Percentiles rank a stretch among this genome's conserved stretches.
These are phyloP conservation scores for Hestina assimilis DNA, from an alignment of 1,140 invertebrate genomes.

Conservation along the genomic window DNA sequence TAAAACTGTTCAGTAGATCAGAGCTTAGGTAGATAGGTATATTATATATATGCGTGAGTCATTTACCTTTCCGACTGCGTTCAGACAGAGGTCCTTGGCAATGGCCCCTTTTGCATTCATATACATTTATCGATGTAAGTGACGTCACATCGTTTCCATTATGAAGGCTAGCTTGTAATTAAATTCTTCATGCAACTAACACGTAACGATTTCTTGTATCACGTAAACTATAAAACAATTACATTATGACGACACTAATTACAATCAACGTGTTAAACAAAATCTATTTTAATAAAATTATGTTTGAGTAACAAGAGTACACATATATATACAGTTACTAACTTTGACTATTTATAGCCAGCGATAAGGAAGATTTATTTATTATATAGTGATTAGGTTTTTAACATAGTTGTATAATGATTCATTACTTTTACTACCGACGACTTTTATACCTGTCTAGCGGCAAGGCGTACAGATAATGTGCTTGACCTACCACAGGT, in stretches of 20 bases:
- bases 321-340: neutral
- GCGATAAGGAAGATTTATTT: neutral
- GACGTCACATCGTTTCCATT: slow-evolving; percentile 60
- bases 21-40: slow-evolving; percentile 9
- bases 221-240: neutral
- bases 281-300: too few relatives aligned
- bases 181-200: slow-evolving; percentile 32
- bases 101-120: slow-evolving; percentile 63
- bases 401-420: slow-evolving; percentile 3
- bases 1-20: slow-evolving; percentile 34
- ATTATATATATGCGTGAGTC: slow-evolving; percentile 42
- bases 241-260: neutral
- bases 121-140: slow-evolving; percentile 61
- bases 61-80: slow-evolving; percentile 59
- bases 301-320: too few relatives aligned
- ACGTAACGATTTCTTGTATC: slow-evolving; percentile 18
- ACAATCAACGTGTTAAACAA: too few relatives aligned
- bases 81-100: slow-evolving; percentile 62
- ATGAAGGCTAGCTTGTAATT: slow-evolving; percentile 45
- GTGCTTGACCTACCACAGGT: slow-evolving; percentile 73
- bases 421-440: slow-evolving; percentile 7
- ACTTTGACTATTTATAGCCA: neutral
- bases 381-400: neutral
- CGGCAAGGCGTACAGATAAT: slow-evolving; percentile 48
- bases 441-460: slow-evolving; percentile 21